Conservation (phyloP, 35 echinoderm and acorn worm genomes). For the Apostichopus japonicus region DNA sequence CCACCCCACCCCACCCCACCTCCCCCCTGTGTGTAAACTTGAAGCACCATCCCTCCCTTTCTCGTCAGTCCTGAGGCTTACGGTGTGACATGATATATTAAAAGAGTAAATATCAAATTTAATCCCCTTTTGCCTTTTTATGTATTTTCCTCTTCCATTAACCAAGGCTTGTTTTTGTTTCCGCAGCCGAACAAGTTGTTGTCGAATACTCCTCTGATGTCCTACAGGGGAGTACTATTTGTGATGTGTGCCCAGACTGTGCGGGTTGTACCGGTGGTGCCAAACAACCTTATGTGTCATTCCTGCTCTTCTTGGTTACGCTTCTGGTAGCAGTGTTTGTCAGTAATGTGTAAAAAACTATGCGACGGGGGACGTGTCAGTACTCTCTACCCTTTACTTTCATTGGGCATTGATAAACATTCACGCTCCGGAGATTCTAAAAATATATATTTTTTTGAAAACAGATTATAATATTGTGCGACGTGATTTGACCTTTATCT, state of each 20-base stretch:
- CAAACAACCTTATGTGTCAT: conserved; percentile 22
- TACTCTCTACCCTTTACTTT: too few species aligned
- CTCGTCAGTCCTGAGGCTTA: background rate
- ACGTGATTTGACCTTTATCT: too few species aligned
- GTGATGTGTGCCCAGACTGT: conserved; percentile 45
- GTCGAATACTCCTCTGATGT: conserved; percentile 26
- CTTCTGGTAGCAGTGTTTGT: conserved; percentile 30
- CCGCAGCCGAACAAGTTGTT: background rate
- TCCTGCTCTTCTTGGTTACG: background rate
- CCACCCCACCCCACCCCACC: background rate
- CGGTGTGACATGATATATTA: background rate
- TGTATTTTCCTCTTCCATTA: background rate
- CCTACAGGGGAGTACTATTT: background rate
- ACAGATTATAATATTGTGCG: too few species aligned
- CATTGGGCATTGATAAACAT: too few species aligned
- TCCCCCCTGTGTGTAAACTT: background rate
- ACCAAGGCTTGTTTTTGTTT: background rate
- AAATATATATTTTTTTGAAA: too few species aligned
- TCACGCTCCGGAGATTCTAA: too few species aligned
- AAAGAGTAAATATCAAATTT: too few species aligned
- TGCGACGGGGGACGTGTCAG: background rate
- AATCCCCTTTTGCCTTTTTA: background rate
- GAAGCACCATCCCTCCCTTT: background rate
- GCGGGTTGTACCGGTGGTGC: conserved; percentile 14
- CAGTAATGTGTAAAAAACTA: background rate